Percentiles rank a stretch among this genome's conserved stretches.
These are phyloP conservation scores for Julus scandinavius DNA, from an alignment of 2,888 invertebrate genomes.

Conservation along the genomic window DNA sequence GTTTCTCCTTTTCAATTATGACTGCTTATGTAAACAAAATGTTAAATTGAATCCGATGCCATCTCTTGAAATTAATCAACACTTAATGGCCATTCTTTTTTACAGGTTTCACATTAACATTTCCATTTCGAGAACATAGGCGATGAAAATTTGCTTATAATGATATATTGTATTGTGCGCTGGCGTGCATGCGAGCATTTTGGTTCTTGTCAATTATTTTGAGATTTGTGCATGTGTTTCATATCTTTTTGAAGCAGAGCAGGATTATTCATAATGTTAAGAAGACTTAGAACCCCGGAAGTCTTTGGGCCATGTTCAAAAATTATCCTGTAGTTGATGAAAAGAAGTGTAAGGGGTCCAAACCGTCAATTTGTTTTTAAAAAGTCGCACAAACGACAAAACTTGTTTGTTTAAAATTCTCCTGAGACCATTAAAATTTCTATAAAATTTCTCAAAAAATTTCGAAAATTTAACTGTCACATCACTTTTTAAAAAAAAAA, in stretches of 20 bases:
- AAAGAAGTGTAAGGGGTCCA: too few species aligned
- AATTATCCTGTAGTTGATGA: too few species aligned
- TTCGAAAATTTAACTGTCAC: too few species aligned
- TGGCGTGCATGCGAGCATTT: not conserved
- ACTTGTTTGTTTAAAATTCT: too few species aligned
- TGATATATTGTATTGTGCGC: not conserved
- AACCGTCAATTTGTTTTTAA: too few species aligned
- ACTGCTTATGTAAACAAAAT: not conserved
- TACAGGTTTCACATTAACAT: conserved; percentile 45
- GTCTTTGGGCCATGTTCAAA: too few species aligned
- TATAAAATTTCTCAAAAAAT: too few species aligned
- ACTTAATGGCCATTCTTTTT: not conserved
- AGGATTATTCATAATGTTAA: not conserved
- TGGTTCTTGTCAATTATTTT: not conserved
- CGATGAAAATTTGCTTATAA: conserved; percentile 13
- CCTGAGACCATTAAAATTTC: too few species aligned
- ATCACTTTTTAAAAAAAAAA: too few species aligned
- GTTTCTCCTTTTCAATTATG: not conserved
- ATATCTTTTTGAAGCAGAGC: not conserved
- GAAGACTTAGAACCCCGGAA: too few species aligned
- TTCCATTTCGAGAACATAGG: conserved; percentile 25
- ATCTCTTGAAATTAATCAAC: not conserved
- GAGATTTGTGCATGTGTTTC: not conserved
- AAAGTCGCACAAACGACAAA: too few species aligned
- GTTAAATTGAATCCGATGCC: not conserved